Conservation (phyloP, 2,113 vertebrate species). For the Vidua macroura region DNA sequence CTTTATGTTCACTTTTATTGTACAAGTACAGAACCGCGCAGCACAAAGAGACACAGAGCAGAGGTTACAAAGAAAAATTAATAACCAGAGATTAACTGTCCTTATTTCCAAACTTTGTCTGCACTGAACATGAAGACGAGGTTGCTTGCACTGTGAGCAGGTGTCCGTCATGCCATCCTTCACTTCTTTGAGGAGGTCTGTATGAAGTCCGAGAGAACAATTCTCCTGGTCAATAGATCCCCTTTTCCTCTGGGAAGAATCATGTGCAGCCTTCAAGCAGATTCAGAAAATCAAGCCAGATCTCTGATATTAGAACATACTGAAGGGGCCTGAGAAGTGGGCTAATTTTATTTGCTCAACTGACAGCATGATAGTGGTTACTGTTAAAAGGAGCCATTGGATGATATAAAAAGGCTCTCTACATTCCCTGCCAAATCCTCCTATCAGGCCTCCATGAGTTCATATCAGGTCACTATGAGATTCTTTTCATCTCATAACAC, state of each 20-base stretch:
- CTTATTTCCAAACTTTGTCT: not conserved
- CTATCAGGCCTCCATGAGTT: conserved; percentile 43
- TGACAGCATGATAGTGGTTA: conserved; percentile 1
- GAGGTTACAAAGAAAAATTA: not conserved
- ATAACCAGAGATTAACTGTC: not conserved
- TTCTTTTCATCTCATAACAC: conserved; percentile 50
- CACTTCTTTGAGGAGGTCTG: not conserved
- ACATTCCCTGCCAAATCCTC: conserved; percentile 29
- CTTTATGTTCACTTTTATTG: not conserved
- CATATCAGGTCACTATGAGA: conserved; percentile 42
- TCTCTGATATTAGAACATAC: not conserved
- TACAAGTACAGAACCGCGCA: not conserved
- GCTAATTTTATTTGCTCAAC: not conserved
- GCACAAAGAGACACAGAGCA: not conserved
- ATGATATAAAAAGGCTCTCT: conserved; percentile 35
- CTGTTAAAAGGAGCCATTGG: conserved; percentile 20
- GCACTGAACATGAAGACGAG: not conserved
- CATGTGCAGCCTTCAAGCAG: not conserved
- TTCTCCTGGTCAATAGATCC: not conserved
- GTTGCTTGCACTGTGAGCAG: not conserved
- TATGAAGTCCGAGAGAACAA: not conserved
- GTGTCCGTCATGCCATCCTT: not conserved
- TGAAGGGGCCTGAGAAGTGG: not conserved
- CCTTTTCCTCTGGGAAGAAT: not conserved
- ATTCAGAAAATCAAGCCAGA: not conserved